Percentiles rank a stretch among this genome's conserved stretches.
Evolutionary conservation across 2,888 invertebrate species (phyloP).

Genomic region (Parelbella ahira): DNA sequence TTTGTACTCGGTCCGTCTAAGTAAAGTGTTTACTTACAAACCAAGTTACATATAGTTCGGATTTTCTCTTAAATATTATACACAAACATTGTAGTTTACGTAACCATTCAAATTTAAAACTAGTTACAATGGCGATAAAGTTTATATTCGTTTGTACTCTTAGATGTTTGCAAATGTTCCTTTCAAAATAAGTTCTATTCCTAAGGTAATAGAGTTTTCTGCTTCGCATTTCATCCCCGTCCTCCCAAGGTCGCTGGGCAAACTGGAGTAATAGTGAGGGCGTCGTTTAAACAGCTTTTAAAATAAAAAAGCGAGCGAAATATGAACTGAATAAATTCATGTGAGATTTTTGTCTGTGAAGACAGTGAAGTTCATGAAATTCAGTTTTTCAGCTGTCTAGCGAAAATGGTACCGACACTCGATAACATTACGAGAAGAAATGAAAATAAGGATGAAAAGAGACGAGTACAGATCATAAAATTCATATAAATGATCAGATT

Average conservation of each 20-base stretch:
- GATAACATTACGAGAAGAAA: too few species aligned
- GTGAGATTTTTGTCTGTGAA: neutral
- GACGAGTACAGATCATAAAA: too few species aligned
- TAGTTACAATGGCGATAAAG: neutral
- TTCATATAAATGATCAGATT: too few species aligned
- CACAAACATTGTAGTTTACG: neutral
- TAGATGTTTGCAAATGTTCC: conserved; percentile 16
- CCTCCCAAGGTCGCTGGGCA: conserved; percentile 17
- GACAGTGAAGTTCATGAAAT: too few species aligned
- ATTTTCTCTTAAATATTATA: neutral
- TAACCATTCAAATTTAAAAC: conserved; percentile 1
- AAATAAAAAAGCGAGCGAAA: conserved; percentile 6
- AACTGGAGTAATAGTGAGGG: conserved; percentile 14
- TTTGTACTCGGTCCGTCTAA: neutral
- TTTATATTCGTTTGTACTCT: neutral
- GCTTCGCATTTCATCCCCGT: neutral
- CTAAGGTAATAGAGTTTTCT: neutral
- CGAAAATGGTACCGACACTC: too few species aligned
- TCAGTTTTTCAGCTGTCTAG: too few species aligned
- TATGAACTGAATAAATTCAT: neutral
- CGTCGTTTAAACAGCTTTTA: conserved; percentile 8
- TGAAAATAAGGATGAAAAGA: too few species aligned
- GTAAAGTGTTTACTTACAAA: conserved; percentile 2
- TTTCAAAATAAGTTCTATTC: neutral
- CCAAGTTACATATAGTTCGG: conserved; percentile 3